These are phyloP conservation scores for Aleiodes sp. DNA, from an alignment of 1,140 invertebrate genomes.

Conservation along the genomic window DNA sequence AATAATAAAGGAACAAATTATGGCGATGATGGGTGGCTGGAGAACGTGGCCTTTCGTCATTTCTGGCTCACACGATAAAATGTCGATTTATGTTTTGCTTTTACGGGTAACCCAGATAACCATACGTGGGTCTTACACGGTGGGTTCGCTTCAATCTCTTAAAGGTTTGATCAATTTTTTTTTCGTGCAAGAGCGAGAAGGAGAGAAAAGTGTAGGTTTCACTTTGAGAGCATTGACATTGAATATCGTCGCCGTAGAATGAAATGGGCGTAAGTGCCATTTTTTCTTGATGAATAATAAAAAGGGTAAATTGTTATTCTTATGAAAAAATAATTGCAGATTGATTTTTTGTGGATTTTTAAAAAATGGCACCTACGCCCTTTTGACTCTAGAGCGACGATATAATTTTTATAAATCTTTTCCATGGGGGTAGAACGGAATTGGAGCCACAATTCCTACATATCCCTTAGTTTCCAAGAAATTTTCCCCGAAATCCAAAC, in stretches of 20 bases:
- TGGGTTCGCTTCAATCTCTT: not conserved
- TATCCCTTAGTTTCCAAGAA: too few species aligned
- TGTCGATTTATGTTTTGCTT: not conserved
- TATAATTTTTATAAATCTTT: too few species aligned
- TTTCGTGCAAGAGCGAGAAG: not conserved
- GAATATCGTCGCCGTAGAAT: not conserved
- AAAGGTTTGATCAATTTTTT: not conserved
- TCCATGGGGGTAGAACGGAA: too few species aligned
- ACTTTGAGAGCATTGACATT: not conserved
- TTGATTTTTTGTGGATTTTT: too few species aligned
- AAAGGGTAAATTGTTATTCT: too few species aligned
- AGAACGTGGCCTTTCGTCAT: not conserved
- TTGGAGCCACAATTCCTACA: too few species aligned
- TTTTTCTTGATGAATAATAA: too few species aligned
- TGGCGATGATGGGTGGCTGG: not conserved
- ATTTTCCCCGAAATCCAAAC: too few species aligned
- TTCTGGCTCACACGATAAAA: not conserved
- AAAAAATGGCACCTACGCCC: too few species aligned
- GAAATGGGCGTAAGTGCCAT: not conserved
- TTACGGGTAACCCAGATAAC: conserved; percentile 11
- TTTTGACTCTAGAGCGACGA: too few species aligned
- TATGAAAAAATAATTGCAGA: too few species aligned
- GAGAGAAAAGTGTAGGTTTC: not conserved
- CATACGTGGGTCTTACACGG: not conserved
- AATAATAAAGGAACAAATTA: not conserved